Conservation (phyloP, 2,113 vertebrate genomes). For the Ceyx cyanopectus region DNA sequence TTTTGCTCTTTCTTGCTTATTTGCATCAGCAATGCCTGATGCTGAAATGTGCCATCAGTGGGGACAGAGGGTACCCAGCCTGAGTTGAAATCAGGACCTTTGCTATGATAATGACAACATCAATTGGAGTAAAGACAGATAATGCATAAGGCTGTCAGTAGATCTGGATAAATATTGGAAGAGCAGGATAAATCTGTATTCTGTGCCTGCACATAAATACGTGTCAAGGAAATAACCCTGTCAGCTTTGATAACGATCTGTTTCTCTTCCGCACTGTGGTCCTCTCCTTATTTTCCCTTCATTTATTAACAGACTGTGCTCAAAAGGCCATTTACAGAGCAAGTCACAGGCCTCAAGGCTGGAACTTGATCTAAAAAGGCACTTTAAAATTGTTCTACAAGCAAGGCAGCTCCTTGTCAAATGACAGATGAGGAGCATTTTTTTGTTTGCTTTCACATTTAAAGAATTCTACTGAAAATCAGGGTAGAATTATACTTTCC, state of each 20-base stretch:
- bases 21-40: neutral
- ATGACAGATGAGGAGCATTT: neutral
- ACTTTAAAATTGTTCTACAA: neutral
- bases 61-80: neutral
- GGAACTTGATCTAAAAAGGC: neutral
- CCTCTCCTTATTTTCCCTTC: neutral
- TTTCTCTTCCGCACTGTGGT: neutral
- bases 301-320: neutral
- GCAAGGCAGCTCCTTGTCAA: neutral
- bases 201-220: neutral
- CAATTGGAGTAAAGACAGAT: neutral
- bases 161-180: neutral
- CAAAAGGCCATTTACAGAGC: neutral
- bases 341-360: neutral
- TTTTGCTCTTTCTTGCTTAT: neutral
- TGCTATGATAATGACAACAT: neutral
- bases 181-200: neutral
- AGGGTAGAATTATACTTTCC: neutral
- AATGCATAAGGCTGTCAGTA: neutral
- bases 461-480: conserved; percentile 8
- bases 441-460: conserved; percentile 20
- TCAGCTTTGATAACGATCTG: neutral
- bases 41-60: neutral
- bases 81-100: neutral
- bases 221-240: neutral